Evolutionary conservation across 1,140 invertebrate species (phyloP), one percentile per base, ranked within the genome.

Genomic region (Leptoteleia sp.): DNA sequence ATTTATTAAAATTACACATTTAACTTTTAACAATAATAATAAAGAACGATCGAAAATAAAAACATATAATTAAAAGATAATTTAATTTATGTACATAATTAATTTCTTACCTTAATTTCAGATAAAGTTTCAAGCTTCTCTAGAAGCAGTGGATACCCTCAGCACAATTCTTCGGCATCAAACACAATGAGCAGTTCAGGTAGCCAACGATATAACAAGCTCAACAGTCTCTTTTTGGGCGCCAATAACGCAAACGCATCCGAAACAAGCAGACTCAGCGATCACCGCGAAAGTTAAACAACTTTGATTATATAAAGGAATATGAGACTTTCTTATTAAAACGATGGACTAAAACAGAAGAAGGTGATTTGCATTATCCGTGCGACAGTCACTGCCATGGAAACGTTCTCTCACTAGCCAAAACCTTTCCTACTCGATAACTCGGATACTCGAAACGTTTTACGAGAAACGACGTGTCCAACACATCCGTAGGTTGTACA

Each of bases 181-280:
- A 89, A 90, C 40, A 89, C 89, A 2, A 87, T 89, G 83, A 87
- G 85, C 59, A 89, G 86, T 67, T 87, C 89, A 2, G 83, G 85
- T 25, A 89, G 87, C 65, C 89, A 90, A 57, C 82, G 87, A 79
- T 89, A 89, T 78, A 89, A 88, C 62, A 90, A 89, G 59, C 79
- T 89, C 52, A 89, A 88, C 67, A 88, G 85, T 50, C 73, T 89
- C 12, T 87, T 89, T 25, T 67, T 84, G 43, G 80, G 79, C 3
- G 80, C 80, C 8, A 84, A 83, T 50, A 88, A 85, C 55, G 78
- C 81, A n/a, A 87, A 80, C 33, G 55, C 83, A 7, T 76, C 83
- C 11, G 89, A 90, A 50, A 81, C 84, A 25, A 85, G 76, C 78
- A 83, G 85, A 27, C 72, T 88, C 17, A 85, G 82, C 59, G 87